Conservation (phyloP, 2,113 vertebrate genomes). For the Balaeniceps rex region DNA sequence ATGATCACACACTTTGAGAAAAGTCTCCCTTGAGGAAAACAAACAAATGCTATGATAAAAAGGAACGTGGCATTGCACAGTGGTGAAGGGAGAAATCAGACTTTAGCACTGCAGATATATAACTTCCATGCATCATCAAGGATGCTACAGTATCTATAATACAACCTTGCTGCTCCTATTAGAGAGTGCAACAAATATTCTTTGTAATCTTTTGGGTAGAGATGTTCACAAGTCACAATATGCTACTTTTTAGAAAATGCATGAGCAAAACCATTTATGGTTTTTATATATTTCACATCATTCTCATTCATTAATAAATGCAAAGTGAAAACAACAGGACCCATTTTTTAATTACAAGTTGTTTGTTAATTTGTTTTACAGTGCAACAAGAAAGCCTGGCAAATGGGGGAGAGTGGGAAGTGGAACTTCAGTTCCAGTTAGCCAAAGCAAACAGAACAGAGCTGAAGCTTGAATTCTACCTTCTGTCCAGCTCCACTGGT, state of each 20-base stretch:
- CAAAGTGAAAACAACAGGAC: neutral
- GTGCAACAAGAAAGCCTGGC: neutral
- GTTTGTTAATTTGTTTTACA: neutral
- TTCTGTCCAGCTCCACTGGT: neutral
- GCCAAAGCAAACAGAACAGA: neutral
- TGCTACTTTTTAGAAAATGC: neutral
- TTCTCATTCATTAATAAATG: neutral
- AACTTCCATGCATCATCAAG: neutral
- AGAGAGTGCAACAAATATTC: neutral
- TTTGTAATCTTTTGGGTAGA: neutral
- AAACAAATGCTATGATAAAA: neutral
- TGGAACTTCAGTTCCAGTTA: neutral
- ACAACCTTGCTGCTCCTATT: neutral
- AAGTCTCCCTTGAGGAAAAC: neutral
- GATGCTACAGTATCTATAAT: neutral
- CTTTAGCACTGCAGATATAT: neutral
- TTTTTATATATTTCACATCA: neutral
- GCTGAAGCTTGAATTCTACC: neutral
- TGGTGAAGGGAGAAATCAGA: neutral
- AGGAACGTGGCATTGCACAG: neutral
- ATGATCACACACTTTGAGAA: neutral
- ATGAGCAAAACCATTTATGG: neutral
- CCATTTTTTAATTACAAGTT: neutral
- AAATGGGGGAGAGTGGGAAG: neutral
- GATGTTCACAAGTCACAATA: neutral